Base-by-base conservation (phyloP, 2,888 invertebrate genomes). In the Drosophila tanythrix region DNA sequence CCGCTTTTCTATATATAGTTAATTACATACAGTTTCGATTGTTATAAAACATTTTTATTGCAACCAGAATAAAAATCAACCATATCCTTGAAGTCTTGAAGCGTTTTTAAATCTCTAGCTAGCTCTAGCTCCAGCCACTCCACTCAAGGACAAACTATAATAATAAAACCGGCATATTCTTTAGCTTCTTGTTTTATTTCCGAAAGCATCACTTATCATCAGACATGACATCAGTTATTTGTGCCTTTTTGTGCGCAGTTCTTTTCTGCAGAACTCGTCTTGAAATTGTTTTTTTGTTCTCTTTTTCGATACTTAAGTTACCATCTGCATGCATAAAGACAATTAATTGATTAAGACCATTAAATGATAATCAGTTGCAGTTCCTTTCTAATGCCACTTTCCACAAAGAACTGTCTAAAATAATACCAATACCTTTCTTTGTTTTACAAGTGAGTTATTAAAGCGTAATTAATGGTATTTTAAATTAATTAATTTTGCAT, bases 401-500 rank as follows among this genome's bases (percentile, higher is more conserved):
- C 71, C 38, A 66, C 69, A 59, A 29, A 56, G 68, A 57, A 69
- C 61, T 40, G 43, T 64, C 59, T 29, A 56, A 64, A 36, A 27
- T n/a, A 25, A 38, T 64, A 46, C 36, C 65, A 80, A 75, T n/a
- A 5, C 70, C 84, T 88, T 87, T 82, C 80, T 87, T 89, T 87
- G 84, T 82, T 46, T 69, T 60, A 18, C 63, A 79, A 77, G 76
- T 89, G 59, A 79, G 83, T 79, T 89, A 88, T 89, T 86, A 89
- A 85, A 81, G 57, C 68, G 74, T 86, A 88, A 88, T 88, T 89
- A 88, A 89, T 88, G 70, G 74, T 73, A 76, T 82, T 86, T 88
- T 90, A 83, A 88, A 86, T 88, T 81, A 88, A 88, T 89, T 88
- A 88, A 86, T 89, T 81, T 80, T 78, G 85, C 88, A 89, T 86